These are phyloP conservation scores for Sebastes hubbsi DNA, from an alignment of 2,797 vertebrate genomes.

Conservation along the genomic window DNA sequence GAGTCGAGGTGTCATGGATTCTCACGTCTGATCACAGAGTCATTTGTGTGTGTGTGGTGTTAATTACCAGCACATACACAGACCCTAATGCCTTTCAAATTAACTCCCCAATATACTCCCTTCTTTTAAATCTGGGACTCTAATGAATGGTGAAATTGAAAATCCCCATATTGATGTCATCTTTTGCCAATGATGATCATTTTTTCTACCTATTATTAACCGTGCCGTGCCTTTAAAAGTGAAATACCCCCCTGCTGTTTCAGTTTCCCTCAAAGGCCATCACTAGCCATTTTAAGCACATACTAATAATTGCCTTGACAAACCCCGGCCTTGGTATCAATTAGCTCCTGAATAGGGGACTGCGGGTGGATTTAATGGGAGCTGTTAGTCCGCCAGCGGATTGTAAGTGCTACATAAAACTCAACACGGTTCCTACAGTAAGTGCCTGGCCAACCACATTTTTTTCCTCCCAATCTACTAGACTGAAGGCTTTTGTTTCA, in stretches of 20 bases:
- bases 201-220: slow-evolving; percentile 91
- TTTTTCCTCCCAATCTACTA: slow-evolving; percentile 53
- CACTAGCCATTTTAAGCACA: slow-evolving; percentile 94
- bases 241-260: slow-evolving; percentile 89
- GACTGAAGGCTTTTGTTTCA: slow-evolving; percentile 60
- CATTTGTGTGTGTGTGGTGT: slow-evolving; percentile 84
- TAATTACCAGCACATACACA: slow-evolving; percentile 85
- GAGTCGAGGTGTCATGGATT: slow-evolving; percentile 43
- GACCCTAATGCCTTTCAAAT: slow-evolving; percentile 90
- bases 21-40: slow-evolving; percentile 66
- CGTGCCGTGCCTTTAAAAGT: slow-evolving; percentile 92
- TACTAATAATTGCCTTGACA: slow-evolving; percentile 97
- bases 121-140: slow-evolving; percentile 59
- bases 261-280: slow-evolving; percentile 89
- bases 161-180: slow-evolving; percentile 90
- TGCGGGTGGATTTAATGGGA: slow-evolving; percentile 89
- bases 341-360: slow-evolving; percentile 93
- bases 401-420: slow-evolving; percentile 75
- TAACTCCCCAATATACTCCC: slow-evolving; percentile 87
- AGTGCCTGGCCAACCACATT: slow-evolving; percentile 60
- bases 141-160: slow-evolving; percentile 73
- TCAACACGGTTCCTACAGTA: slow-evolving; percentile 64
- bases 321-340: slow-evolving; percentile 94
- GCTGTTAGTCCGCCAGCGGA: slow-evolving; percentile 86
- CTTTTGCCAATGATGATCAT: slow-evolving; percentile 89